Conservation (phyloP, 2,888 invertebrate genomes). For the Ophion ellenae region DNA sequence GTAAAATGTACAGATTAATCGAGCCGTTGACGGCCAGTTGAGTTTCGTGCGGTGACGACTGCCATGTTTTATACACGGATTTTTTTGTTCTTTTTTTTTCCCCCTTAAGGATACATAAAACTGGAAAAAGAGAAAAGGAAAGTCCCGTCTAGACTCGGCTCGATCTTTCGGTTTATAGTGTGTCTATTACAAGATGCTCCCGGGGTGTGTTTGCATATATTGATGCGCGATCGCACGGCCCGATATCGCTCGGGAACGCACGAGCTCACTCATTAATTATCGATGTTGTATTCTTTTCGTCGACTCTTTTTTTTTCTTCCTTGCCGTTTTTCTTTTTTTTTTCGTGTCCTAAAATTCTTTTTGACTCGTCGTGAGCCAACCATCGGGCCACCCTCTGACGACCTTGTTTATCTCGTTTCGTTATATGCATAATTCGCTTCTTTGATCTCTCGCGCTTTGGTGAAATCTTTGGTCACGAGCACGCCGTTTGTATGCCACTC, state of each 20-base stretch:
- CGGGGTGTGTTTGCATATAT: slow-evolving; percentile 59
- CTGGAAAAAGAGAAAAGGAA: slow-evolving; percentile 31
- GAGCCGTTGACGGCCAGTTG: slow-evolving; percentile 15
- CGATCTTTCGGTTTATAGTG: slow-evolving; percentile 41
- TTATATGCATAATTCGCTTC: slow-evolving; percentile 42
- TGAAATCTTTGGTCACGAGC: slow-evolving; percentile 35
- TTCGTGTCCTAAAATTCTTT: slow-evolving; percentile 22
- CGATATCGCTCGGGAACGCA: slow-evolving; percentile 50
- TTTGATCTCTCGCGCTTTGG: slow-evolving; percentile 45
- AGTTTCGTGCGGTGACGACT: slow-evolving; percentile 11
- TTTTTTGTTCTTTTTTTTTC: background rate
- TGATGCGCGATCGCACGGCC: slow-evolving; percentile 56
- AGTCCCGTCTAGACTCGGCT: slow-evolving; percentile 48
- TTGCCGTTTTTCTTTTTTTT: slow-evolving; percentile 15
- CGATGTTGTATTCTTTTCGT: slow-evolving; percentile 39
- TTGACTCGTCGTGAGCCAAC: slow-evolving; percentile 36
- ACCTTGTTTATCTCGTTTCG: slow-evolving; percentile 60
- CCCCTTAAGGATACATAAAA: background rate
- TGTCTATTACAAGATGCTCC: slow-evolving; percentile 59
- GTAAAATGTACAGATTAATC: slow-evolving; percentile 48
- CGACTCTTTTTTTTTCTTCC: slow-evolving; percentile 7
- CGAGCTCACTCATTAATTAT: slow-evolving; percentile 61
- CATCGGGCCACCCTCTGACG: slow-evolving; percentile 51
- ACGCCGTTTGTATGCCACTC: slow-evolving; percentile 31
- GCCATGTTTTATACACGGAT: background rate